Conservation (phyloP, 2,797 vertebrate genomes). For the Argentina silus region DNA sequence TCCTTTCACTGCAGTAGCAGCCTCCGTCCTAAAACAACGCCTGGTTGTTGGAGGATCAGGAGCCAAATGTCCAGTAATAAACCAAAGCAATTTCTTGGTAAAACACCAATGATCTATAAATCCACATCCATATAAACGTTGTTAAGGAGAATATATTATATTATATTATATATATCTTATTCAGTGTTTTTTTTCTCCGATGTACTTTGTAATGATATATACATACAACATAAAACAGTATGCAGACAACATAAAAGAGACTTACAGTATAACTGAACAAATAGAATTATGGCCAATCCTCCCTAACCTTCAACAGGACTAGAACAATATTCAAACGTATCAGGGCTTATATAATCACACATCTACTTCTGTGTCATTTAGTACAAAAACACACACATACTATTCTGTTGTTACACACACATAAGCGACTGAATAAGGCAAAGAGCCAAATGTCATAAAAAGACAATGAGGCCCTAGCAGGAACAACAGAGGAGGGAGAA, state of each 20-base stretch:
- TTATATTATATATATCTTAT: conserved; percentile 23
- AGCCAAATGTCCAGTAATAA: conserved; percentile 7
- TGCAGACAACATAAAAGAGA: conserved; percentile 34
- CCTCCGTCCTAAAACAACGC: not conserved
- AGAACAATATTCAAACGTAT: conserved; percentile 38
- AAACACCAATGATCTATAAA: not conserved
- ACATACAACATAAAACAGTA: conserved; percentile 35
- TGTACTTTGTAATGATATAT: conserved; percentile 30
- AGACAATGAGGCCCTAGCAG: conserved; percentile 55
- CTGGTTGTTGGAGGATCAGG: conserved; percentile 4
- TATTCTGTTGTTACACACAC: conserved; percentile 34
- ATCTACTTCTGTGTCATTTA: not conserved
- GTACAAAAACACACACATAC: conserved; percentile 23
- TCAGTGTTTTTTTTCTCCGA: conserved; percentile 53
- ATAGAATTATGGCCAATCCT: conserved; percentile 32
- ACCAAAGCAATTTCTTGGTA: not conserved
- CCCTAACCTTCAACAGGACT: conserved; percentile 47
- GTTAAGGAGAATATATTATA: conserved; percentile 18
- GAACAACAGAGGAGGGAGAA: too few species aligned
- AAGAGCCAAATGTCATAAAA: conserved; percentile 64
- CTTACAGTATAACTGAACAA: conserved; percentile 25
- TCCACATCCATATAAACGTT: conserved; percentile 6
- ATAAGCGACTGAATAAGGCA: conserved; percentile 57
- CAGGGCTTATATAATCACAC: not conserved
- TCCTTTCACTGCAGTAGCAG: not conserved